A percentile compares a stretch with the other conserved stretches of the same genome.
Evolutionary conservation across 2,113 vertebrate species (phyloP).

Genomic region (Ramphastos sulfuratus): DNA sequence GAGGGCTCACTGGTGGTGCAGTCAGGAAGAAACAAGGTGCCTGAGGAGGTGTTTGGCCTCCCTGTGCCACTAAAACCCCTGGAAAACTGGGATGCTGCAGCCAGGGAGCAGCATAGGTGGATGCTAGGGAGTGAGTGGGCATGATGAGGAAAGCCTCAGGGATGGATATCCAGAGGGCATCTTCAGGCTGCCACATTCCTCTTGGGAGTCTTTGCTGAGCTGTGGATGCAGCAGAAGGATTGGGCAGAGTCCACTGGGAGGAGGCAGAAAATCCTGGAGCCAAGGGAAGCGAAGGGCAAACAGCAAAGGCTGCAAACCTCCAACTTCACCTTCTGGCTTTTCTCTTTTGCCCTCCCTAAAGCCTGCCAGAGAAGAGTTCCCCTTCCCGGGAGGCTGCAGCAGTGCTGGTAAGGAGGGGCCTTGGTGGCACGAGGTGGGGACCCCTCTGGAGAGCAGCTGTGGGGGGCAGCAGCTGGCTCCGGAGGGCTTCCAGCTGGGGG

Average conservation of each 20-base stretch:
- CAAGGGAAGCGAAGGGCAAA: not conserved
- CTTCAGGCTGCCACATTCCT: not conserved
- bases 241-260: not conserved
- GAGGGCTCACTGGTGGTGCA: not conserved
- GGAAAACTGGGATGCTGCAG: not conserved
- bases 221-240: not conserved
- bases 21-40: not conserved
- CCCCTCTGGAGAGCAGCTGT: too few species aligned
- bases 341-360: not conserved
- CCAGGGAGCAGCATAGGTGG: not conserved
- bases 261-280: not conserved
- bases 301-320: not conserved
- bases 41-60: not conserved
- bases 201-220: not conserved
- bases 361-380: constrained; percentile 17
- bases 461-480: not conserved
- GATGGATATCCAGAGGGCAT: not conserved
- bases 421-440: not conserved
- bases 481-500: not conserved
- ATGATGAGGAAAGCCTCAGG: not conserved
- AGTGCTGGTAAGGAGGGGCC: constrained; percentile 13
- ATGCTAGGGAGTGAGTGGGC: not conserved
- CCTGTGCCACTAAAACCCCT: not conserved
- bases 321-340: not conserved
- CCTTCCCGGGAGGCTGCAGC: not conserved